Evolutionary conservation across 1,140 invertebrate species (phyloP).

Genomic region (Mamestra configurata): DNA sequence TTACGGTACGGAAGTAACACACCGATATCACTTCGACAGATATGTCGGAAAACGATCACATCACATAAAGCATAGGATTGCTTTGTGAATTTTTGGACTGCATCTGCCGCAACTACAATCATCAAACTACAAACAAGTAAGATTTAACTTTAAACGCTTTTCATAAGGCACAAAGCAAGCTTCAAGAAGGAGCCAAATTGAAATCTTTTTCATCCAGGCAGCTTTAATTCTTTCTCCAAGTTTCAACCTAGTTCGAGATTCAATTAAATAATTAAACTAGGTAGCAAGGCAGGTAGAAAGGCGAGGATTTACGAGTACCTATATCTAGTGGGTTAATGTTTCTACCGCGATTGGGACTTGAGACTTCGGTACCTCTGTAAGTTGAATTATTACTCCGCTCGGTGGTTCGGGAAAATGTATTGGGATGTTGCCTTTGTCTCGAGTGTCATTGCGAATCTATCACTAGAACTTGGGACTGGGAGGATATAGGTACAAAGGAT

Average conservation of each 20-base stretch:
- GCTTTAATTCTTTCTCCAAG: background rate
- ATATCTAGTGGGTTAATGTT: slow-evolving; percentile 19
- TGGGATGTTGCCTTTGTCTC: background rate
- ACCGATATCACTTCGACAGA: too few species aligned
- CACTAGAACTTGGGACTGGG: background rate
- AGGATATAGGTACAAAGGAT: background rate
- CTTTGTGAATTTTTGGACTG: too few species aligned
- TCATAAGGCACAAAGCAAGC: background rate
- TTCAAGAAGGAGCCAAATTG: slow-evolving; percentile 4
- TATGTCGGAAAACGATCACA: too few species aligned
- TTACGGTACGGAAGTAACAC: too few species aligned
- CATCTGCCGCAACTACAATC: too few species aligned
- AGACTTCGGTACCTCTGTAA: background rate
- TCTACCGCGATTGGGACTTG: background rate
- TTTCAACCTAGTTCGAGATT: slow-evolving; percentile 16
- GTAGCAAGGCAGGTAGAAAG: background rate
- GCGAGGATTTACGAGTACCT: slow-evolving; percentile 27
- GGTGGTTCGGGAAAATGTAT: background rate
- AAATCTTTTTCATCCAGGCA: slow-evolving; percentile 19
- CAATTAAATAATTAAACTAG: slow-evolving; percentile 30
- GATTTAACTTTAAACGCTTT: background rate
- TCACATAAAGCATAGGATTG: too few species aligned
- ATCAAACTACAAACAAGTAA: background rate
- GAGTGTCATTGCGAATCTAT: background rate
- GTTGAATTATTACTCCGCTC: slow-evolving; percentile 29